Percentiles rank a stretch among this genome's conserved stretches.
Evolutionary conservation across 2,113 vertebrate genomes (phyloP).

Genomic region (Muntiacus muntjak): DNA sequence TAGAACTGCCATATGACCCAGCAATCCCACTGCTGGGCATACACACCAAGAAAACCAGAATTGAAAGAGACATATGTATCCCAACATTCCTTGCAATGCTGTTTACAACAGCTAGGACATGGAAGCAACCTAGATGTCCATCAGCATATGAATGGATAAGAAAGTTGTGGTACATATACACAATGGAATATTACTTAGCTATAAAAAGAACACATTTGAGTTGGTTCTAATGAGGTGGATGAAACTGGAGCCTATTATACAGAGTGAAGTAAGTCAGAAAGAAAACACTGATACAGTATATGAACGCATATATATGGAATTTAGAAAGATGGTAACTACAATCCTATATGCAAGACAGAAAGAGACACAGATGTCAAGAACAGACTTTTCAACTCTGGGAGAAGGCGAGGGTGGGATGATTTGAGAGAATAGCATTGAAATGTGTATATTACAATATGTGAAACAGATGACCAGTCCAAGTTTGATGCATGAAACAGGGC

Average conservation of each 20-base stretch:
- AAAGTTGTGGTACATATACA: background rate
- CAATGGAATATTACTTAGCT: background rate
- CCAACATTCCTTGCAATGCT: accelerated
- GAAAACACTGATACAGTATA: background rate
- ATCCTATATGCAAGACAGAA: background rate
- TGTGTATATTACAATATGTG: background rate
- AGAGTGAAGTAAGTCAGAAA: background rate
- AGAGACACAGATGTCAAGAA: background rate
- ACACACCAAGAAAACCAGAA: background rate
- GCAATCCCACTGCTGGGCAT: background rate
- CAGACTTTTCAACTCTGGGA: background rate
- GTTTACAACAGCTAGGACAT: background rate
- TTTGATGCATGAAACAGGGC: background rate
- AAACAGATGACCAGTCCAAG: background rate
- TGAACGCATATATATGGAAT: background rate
- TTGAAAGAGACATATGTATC: background rate
- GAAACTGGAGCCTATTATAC: background rate
- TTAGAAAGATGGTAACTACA: background rate
- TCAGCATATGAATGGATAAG: background rate
- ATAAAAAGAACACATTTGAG: background rate
- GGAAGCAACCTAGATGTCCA: background rate
- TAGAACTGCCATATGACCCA: background rate
- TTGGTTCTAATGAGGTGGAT: background rate
- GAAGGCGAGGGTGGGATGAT: background rate
- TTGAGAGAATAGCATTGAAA: background rate